Conservation (phyloP, 2,888 invertebrate genomes). For the Tanytarsus gracilentus region DNA sequence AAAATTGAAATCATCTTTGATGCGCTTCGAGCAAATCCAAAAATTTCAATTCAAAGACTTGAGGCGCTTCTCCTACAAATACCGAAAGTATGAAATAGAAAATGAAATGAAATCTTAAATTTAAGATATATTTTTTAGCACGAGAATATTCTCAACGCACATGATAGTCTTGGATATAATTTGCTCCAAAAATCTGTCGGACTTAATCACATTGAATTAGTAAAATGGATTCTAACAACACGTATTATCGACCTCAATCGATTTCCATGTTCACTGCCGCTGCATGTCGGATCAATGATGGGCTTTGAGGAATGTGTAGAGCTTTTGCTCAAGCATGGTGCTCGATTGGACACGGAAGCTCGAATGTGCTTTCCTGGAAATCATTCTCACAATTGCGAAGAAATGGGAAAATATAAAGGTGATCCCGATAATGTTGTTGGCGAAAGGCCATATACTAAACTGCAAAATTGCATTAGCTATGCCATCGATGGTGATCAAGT, state of each 20-base stretch:
- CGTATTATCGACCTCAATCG: conserved; percentile 57
- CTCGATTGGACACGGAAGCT: conserved; percentile 59
- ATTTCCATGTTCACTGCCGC: conserved; percentile 63
- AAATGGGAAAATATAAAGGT: conserved; percentile 53
- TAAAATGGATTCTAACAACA: conserved; percentile 55
- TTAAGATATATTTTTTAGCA: conserved; percentile 42
- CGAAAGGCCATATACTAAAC: conserved; percentile 46
- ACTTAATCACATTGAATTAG: conserved; percentile 59
- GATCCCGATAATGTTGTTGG: conserved; percentile 45
- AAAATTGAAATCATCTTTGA: conserved; percentile 56
- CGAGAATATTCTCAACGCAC: conserved; percentile 57
- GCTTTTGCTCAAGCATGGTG: conserved; percentile 57
- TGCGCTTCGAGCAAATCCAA: conserved; percentile 57
- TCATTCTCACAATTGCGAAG: conserved; percentile 61
- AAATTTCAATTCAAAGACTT: conserved; percentile 53
- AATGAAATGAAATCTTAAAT: neutral
- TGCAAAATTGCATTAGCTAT: conserved; percentile 62
- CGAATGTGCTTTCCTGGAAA: conserved; percentile 68
- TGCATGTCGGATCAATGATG: conserved; percentile 64
- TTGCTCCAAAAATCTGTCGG: conserved; percentile 65
- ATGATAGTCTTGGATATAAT: conserved; percentile 60
- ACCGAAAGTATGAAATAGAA: conserved; percentile 46
- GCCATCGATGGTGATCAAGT: conserved; percentile 66
- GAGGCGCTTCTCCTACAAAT: conserved; percentile 57
- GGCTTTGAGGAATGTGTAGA: conserved; percentile 64